phyloP scores from a whole-genome alignment of 2,797 vertebrate species.

The Lagothrix lagotricha region DNA sequence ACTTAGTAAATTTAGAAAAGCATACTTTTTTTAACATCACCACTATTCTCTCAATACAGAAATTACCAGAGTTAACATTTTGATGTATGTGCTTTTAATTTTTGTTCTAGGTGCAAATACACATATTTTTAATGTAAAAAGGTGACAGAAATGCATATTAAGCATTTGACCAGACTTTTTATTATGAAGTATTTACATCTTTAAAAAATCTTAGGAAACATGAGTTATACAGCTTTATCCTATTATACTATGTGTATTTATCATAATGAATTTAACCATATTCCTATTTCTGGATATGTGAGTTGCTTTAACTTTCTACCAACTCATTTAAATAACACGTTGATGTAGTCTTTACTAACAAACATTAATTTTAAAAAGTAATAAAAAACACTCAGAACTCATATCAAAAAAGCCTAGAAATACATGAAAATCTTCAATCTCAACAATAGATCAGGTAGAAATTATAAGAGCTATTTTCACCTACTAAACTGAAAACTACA shows the following conservation, averaged over 20 bases:
- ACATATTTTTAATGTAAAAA: slow-evolving; percentile 27
- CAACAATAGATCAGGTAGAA: neutral
- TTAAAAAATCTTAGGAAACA: slow-evolving; percentile 18
- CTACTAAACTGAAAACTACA: neutral
- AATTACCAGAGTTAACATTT: neutral
- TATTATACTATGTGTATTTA: neutral
- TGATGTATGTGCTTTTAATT: neutral
- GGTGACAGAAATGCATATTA: neutral
- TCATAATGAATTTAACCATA: neutral
- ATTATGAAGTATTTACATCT: neutral
- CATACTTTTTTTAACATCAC: neutral
- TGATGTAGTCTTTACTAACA: slow-evolving; percentile 2
- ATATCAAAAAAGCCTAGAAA: neutral
- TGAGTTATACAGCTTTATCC: neutral
- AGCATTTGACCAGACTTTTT: neutral
- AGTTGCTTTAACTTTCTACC: slow-evolving; percentile 32
- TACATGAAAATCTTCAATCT: neutral
- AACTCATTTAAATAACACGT: neutral
- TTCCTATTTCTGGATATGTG: neutral
- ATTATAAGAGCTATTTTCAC: neutral
- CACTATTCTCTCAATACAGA: neutral
- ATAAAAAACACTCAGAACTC: neutral
- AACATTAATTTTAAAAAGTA: neutral
- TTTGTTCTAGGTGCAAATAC: neutral
- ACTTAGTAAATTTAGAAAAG: neutral